Base-by-base conservation (phyloP, 92 coral and sea anemone species). In the Epizoanthus ramosus region DNA sequence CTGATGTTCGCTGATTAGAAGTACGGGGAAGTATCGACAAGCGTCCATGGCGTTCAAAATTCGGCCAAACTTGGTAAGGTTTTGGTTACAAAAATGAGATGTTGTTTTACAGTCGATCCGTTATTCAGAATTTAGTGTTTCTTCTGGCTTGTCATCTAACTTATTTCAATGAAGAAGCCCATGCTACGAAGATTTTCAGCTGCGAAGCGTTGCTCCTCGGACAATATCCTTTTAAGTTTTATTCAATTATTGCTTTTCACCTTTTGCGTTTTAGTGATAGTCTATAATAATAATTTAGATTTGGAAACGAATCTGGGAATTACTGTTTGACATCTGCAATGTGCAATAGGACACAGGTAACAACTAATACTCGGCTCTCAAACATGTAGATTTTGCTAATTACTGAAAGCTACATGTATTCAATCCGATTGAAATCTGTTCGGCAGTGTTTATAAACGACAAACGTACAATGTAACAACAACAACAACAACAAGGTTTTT, bases 151-250 rank as follows among this genome's bases (percentile, higher is more conserved):
- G 80, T 75, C 50, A 70, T 53, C 66, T 31, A 39, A 25, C 54
- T 19, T 79, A 75, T 80, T 31, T 73, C 52, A 76, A 56, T 60
- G 70, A 83, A 73, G 50, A 64, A 63, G 84, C 64, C 10, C 67
- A 54, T 58, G 64, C 21, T 80, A 43, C 64, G 75, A 79, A 28
- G 43, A 64, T 4, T 23, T 64, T 37, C 5, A 37, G 43, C 23
- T 95, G 98, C 63, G 86, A 85, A 45, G 89, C 81, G 2, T 79
- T 95, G 39, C 90, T 93, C 25, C 86, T 85, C 2, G 98, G 98
- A 66, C 98, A 95, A 85, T 95, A 95, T 94, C 98, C 97, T 94
- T 88, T 82, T 23, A 19, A n/a, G n/a, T n/a, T n/a, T n/a, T n/a
- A n/a, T n/a, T n/a, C n/a, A n/a, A n/a, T n/a, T n/a, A n/a, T n/a